Percentiles rank a stretch among this genome's conserved stretches.
Evolutionary conservation across 2,797 vertebrate genomes (phyloP).

Genomic region (Amazona finschi): DNA sequence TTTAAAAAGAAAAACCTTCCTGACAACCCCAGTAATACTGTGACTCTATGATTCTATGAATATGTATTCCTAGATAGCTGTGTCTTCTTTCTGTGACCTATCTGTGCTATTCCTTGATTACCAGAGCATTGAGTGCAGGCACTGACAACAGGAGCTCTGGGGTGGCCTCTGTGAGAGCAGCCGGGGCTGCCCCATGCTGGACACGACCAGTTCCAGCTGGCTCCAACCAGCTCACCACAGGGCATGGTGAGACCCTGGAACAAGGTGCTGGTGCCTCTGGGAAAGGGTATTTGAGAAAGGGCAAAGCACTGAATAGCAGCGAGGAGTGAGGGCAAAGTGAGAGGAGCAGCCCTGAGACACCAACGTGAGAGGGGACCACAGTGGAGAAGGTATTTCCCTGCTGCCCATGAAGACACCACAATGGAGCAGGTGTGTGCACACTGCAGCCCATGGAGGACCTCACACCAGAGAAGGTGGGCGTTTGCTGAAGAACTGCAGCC

Average conservation of each 20-base stretch:
- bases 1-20: neutral
- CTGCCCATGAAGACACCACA: neutral
- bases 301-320: neutral
- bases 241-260: neutral
- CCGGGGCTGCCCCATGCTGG: neutral
- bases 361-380: rapidly evolving
- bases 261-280: neutral
- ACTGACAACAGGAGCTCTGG: rapidly evolving
- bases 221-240: rapidly evolving
- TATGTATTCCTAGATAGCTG: neutral
- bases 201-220: neutral
- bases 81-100: neutral
- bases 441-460: neutral
- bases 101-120: neutral
- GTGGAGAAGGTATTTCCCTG: neutral
- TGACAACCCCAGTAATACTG: neutral
- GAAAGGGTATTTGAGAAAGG: neutral
- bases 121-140: neutral
- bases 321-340: neutral
- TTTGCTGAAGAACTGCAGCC: neutral
- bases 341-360: neutral
- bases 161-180: neutral
- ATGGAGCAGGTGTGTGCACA: neutral
- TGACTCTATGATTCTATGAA: neutral
- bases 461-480: neutral